Conservation (phyloP, 37 sponge, comb jelly and placozoan genomes). For the Agelas oroides region DNA sequence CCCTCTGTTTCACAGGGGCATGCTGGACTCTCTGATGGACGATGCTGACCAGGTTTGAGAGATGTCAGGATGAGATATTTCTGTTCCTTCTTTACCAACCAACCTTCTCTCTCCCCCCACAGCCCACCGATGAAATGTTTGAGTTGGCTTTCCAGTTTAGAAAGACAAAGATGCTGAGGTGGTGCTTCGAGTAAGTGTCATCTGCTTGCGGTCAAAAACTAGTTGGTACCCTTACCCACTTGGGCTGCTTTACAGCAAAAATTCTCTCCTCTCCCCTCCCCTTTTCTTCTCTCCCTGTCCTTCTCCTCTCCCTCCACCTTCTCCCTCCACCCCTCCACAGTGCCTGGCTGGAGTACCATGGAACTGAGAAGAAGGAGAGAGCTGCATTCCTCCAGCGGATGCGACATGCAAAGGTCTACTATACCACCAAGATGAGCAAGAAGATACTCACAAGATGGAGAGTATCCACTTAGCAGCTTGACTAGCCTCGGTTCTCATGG, state of each 20-base stretch:
- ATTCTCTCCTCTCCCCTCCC: too few species aligned
- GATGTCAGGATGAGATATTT: too few species aligned
- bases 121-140: constrained; percentile 67
- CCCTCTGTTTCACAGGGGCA: not conserved
- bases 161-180: constrained; percentile 9
- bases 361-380: constrained; percentile 18
- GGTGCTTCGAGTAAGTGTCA: constrained; percentile 50
- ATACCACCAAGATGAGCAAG: constrained; percentile 10
- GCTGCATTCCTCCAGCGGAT: constrained; percentile 1
- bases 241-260: too few species aligned
- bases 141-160: constrained; percentile 58
- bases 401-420: constrained; percentile 29
- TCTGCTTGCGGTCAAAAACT: not conserved
- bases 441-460: constrained; percentile 35
- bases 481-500: too few species aligned
- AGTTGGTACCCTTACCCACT: not conserved
- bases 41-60: constrained; percentile 24
- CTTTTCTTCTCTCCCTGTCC: not conserved
- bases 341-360: constrained; percentile 73
- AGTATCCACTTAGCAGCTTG: constrained; percentile 29
- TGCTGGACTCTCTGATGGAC: constrained; percentile 17
- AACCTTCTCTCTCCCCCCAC: too few species aligned
- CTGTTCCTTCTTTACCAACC: too few species aligned
- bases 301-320: not conserved
- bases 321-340: constrained; percentile 17